Conservation (phyloP, 1,140 invertebrate genomes). For the Paraescarpia echinospica region DNA sequence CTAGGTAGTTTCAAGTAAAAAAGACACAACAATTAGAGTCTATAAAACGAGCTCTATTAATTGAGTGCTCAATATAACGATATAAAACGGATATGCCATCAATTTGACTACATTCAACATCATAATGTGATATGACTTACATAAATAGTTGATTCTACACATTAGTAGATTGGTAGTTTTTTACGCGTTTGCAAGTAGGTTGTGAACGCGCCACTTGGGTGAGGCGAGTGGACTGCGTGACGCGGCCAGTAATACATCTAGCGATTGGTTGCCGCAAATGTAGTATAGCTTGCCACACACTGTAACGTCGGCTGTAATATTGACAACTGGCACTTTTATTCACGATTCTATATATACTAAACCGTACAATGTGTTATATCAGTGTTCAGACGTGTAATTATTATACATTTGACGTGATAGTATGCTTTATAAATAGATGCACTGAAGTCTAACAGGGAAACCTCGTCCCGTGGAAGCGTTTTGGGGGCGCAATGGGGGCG, state of each 20-base stretch:
- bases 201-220: neutral
- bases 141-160: neutral
- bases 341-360: neutral
- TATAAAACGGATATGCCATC: neutral
- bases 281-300: too few relatives aligned
- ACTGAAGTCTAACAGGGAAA: neutral
- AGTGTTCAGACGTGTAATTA: neutral
- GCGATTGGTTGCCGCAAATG: too few relatives aligned
- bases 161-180: neutral
- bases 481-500: neutral
- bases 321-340: neutral
- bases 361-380: too few relatives aligned
- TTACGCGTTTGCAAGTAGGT: neutral
- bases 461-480: neutral
- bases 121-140: neutral
- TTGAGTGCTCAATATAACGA: neutral
- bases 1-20: neutral
- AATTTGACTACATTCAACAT: neutral
- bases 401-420: neutral
- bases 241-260: neutral
- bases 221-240: neutral
- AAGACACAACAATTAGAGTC: neutral
- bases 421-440: neutral
- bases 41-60: neutral
- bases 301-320: neutral